A percentile compares a stretch with the other conserved stretches of the same genome.
Conservation (phyloP, 2,888 invertebrate genomes). For the Harpagoxenus sublaevis region DNA sequence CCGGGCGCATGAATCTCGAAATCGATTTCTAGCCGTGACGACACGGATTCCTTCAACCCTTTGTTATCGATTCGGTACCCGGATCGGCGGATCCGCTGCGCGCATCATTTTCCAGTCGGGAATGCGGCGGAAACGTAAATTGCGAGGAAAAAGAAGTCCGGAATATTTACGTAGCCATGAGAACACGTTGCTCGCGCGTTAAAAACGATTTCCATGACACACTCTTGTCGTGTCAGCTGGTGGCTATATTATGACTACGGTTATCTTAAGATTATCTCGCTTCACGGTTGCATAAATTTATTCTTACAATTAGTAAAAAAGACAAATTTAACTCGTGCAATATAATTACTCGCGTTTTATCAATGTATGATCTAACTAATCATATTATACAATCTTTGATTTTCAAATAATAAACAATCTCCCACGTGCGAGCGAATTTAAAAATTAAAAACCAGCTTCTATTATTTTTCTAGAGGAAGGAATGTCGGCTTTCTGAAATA, state of each 20-base stretch:
- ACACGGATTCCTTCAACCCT: slow-evolving; percentile 69
- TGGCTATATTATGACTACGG: not conserved
- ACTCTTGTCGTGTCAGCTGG: not conserved
- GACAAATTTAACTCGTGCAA: not conserved
- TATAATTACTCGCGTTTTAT: not conserved
- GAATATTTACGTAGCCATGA: slow-evolving; percentile 28
- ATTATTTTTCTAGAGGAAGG: not conserved
- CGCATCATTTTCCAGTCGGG: slow-evolving; percentile 48
- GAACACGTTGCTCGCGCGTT: slow-evolving; percentile 11
- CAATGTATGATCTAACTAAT: not conserved
- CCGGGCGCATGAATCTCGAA: slow-evolving; percentile 57
- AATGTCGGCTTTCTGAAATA: slow-evolving; percentile 19
- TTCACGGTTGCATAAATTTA: not conserved
- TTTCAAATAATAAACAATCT: slow-evolving; percentile 4
- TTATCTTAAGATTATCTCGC: slow-evolving; percentile 21
- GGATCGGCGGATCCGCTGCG: slow-evolving; percentile 28
- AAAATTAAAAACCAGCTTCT: not conserved
- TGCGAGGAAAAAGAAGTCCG: slow-evolving; percentile 10
- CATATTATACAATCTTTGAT: not conserved
- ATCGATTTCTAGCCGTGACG: slow-evolving; percentile 70
- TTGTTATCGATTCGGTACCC: slow-evolving; percentile 53
- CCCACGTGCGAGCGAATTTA: not conserved
- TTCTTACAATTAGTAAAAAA: not conserved
- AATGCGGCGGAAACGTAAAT: slow-evolving; percentile 3
- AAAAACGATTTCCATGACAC: slow-evolving; percentile 19